Evolutionary conservation across 2,888 invertebrate genomes (phyloP).

Genomic region (Cantharis flavilabris): DNA sequence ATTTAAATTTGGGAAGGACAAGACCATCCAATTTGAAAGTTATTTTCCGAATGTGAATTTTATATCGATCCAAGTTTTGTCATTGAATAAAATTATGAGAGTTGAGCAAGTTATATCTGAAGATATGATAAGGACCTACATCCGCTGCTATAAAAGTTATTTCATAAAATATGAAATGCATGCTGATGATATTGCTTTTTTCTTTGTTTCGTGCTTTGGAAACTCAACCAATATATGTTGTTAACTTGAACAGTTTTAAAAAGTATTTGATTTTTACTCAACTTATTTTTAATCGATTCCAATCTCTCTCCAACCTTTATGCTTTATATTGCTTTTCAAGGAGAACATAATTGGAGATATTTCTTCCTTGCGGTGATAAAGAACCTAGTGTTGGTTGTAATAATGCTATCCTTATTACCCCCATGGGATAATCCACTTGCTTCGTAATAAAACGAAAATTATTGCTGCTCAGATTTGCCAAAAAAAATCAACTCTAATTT

Average conservation of each 20-base stretch:
- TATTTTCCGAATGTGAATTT: slow-evolving; percentile 46
- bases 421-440: slow-evolving; percentile 17
- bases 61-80: slow-evolving; percentile 45
- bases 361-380: slow-evolving; percentile 26
- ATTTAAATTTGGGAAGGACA: slow-evolving; percentile 37
- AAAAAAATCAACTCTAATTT: background rate
- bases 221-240: slow-evolving; percentile 6
- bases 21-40: slow-evolving; percentile 46
- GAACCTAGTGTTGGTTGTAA: slow-evolving; percentile 22
- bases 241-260: slow-evolving; percentile 8
- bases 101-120: slow-evolving; percentile 37
- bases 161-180: slow-evolving; percentile 45
- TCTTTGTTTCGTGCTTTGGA: background rate
- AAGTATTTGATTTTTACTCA: slow-evolving; percentile 7
- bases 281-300: slow-evolving; percentile 10
- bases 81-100: slow-evolving; percentile 45
- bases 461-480: slow-evolving; percentile 2
- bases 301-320: slow-evolving; percentile 4
- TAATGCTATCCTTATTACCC: slow-evolving; percentile 26
- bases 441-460: slow-evolving; percentile 25
- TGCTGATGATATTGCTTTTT: slow-evolving; percentile 39
- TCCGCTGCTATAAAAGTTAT: slow-evolving; percentile 40
- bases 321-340: slow-evolving; percentile 27
- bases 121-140: slow-evolving; percentile 35
- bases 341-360: slow-evolving; percentile 26